A percentile compares a stretch with the other conserved stretches of the same genome.
These are phyloP conservation scores for Popillia japonica DNA, from an alignment of 1,140 invertebrate genomes.

Conservation along the genomic window DNA sequence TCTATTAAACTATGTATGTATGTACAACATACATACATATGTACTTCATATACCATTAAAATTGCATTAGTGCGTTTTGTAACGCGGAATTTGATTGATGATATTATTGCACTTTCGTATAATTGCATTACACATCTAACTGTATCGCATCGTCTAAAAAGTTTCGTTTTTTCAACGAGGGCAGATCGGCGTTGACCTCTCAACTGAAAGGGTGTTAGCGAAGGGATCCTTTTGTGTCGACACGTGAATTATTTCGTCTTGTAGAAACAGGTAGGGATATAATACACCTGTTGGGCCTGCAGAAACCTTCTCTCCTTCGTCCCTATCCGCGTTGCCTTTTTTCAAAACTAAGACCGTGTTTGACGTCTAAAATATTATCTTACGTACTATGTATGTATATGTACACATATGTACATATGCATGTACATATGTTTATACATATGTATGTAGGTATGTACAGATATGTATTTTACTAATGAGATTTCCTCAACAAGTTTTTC, in stretches of 20 bases:
- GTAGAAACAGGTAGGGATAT: slow-evolving; percentile 40
- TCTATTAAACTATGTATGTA: too few species aligned
- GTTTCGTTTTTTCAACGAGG: slow-evolving; percentile 6
- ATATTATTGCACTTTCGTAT: background rate
- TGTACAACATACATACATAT: too few species aligned
- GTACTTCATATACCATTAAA: background rate
- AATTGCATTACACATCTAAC: background rate
- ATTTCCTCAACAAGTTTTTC: too few species aligned
- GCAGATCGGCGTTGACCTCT: slow-evolving; percentile 41
- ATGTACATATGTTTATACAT: too few species aligned
- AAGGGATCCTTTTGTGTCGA: slow-evolving; percentile 43
- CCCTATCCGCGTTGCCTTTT: background rate
- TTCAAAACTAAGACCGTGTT: slow-evolving; percentile 19
- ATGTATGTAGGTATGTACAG: too few species aligned
- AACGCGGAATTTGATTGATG: background rate
- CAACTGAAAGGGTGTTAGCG: slow-evolving; percentile 40
- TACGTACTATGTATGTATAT: too few species aligned
- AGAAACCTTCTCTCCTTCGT: background rate
- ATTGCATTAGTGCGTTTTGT: background rate
- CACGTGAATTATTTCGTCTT: slow-evolving; percentile 45
- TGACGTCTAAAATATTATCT: too few species aligned
- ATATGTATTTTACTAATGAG: too few species aligned
- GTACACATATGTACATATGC: too few species aligned
- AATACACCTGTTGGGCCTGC: slow-evolving; percentile 43
- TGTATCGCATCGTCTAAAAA: too few species aligned